These are phyloP conservation scores for Sebastes iracundus DNA, from an alignment of 2,797 vertebrate species.

Conservation along the genomic window DNA sequence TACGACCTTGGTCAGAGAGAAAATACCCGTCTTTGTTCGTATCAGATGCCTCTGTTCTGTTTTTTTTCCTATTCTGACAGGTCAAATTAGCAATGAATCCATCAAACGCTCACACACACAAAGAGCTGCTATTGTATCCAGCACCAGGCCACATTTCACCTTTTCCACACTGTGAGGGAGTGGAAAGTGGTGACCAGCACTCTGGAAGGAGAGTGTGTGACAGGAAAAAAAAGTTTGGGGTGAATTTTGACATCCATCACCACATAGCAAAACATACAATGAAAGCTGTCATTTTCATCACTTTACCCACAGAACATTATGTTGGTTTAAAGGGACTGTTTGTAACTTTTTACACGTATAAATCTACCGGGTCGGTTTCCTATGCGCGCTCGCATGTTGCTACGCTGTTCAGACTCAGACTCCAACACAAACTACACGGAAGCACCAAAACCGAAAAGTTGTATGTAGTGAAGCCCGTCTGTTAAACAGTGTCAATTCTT, in stretches of 20 bases:
- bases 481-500: too few relatives aligned
- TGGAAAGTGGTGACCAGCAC: slow-evolving; percentile 55
- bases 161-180: slow-evolving; percentile 63
- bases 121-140: slow-evolving; percentile 62
- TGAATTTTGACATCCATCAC: slow-evolving; percentile 4
- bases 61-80: slow-evolving; percentile 57
- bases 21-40: slow-evolving; percentile 51
- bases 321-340: background rate
- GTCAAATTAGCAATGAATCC: slow-evolving; percentile 57
- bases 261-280: background rate
- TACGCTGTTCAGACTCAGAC: too few relatives aligned
- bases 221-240: background rate
- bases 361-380: too few relatives aligned
- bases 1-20: background rate
- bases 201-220: slow-evolving; percentile 6
- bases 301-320: background rate
- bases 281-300: background rate
- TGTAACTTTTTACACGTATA: too few relatives aligned
- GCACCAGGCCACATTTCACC: slow-evolving; percentile 47
- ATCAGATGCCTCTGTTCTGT: slow-evolving; percentile 17
- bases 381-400: too few relatives aligned
- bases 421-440: too few relatives aligned
- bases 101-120: slow-evolving; percentile 51
- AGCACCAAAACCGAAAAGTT: too few relatives aligned
- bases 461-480: too few relatives aligned